Percentiles rank a stretch among this genome's conserved stretches.
These are phyloP conservation scores for Enchytraeus crypticus DNA, from an alignment of 2,888 invertebrate genomes.

Conservation along the genomic window DNA sequence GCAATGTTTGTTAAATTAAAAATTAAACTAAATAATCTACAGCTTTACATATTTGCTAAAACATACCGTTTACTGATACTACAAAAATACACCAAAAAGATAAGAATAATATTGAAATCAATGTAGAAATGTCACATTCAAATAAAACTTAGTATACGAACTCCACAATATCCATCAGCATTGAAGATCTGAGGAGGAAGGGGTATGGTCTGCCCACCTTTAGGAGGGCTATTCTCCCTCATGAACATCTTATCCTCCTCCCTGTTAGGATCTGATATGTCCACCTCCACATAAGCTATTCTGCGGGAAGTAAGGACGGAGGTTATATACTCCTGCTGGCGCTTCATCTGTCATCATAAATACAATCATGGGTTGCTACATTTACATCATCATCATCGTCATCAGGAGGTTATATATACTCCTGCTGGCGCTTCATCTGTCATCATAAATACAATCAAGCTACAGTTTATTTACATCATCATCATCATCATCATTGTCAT, in stretches of 20 bases:
- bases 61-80: too few relatives aligned
- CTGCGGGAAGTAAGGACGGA: conserved; percentile 86
- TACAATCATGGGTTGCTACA: too few relatives aligned
- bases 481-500: too few relatives aligned
- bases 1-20: too few relatives aligned
- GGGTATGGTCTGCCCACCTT: conserved; percentile 30
- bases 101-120: too few relatives aligned
- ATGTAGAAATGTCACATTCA: too few relatives aligned
- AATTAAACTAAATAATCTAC: too few relatives aligned
- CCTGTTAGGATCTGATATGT: conserved; percentile 85
- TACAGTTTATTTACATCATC: too few relatives aligned
- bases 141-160: conserved; percentile 52
- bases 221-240: conserved; percentile 63
- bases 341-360: conserved; percentile 67
- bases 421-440: conserved; percentile 89
- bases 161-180: conserved; percentile 77
- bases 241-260: conserved; percentile 82
- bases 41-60: too few relatives aligned
- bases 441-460: conserved; percentile 27
- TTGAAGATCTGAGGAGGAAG: conserved; percentile 86
- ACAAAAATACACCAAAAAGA: too few relatives aligned
- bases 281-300: conserved; percentile 78
- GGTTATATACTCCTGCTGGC: conserved; percentile 81
- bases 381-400: too few relatives aligned
- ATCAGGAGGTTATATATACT: too few relatives aligned